Evolutionary conservation across 2,888 invertebrate species (phyloP), one percentile per base, ranked within the genome.

Genomic region (Hipparchia semele): DNA sequence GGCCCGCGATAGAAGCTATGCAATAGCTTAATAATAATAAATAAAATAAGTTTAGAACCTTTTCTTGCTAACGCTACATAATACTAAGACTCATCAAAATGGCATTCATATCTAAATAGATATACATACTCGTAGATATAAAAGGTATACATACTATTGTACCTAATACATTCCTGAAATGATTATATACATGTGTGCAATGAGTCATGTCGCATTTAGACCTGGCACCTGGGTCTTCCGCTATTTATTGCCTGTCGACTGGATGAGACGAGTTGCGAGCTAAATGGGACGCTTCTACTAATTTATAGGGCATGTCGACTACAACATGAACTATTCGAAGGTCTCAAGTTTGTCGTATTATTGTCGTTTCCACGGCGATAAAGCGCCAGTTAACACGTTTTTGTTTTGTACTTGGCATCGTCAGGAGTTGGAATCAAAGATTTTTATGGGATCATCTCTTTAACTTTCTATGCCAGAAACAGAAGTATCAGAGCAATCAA

Each of bases 201-300:
- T 80, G 79, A 78, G 49, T 78, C 79, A 80, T 58, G 70, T 68
- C 74, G 67, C 74, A 78, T 78, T 79, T 78, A 78, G 73, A 76
- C 46, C 79, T 83, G 82, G 84, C 82, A 81, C 81, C 81, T 79
- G 81, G 33, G 64, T 58, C 80, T 81, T 82, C 82, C 82, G 79
- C 71, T 76, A 74, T 75, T 68, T 61, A 73, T 74, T 70, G 73
- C 75, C 73, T 71, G 77, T 71, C 70, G 53, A 70, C 70, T 58
- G 58, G 70, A 64, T 65, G 54, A 65, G 33, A 68, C 62, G 65
- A 66, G 72, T n/a, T 58, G 23, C 46, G 61, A 72, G 69, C 61
- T 58, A 72, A 74, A 66, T 67, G 66, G 66, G 69, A 70, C 58
- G 59, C 51, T 61, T 58, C 72, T 66, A 60, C 65, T 66, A 23